A percentile compares a stretch with the other conserved stretches of the same genome.
phyloP scores from a whole-genome alignment of 2,113 vertebrate genomes.

The Euleptes europaea region DNA sequence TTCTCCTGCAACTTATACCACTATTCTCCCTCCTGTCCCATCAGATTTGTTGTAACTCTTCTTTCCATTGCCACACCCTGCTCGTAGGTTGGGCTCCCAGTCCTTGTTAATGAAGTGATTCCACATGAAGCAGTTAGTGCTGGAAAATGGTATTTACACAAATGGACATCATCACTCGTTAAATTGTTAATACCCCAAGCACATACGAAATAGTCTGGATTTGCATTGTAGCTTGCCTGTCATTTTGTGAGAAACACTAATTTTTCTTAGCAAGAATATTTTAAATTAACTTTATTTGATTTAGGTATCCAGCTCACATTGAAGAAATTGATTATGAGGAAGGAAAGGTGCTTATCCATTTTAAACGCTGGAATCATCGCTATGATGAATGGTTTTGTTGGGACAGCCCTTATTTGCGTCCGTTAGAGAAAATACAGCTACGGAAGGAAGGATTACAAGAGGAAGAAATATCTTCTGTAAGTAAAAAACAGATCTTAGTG shows the following conservation, averaged over 20 bases:
- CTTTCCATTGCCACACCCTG: background rate
- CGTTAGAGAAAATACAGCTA: slow-evolving; percentile 91
- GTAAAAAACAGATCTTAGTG: slow-evolving; percentile 39
- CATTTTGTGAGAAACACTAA: background rate
- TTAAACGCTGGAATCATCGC: slow-evolving; percentile 95
- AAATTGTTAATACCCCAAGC: background rate
- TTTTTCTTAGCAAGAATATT: slow-evolving; percentile 10
- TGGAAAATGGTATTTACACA: background rate
- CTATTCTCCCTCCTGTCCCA: background rate
- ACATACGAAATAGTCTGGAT: background rate
- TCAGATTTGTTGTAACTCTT: background rate
- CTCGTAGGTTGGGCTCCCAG: background rate
- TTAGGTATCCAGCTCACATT: slow-evolving; percentile 93
- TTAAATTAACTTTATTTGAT: slow-evolving; percentile 30
- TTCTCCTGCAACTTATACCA: background rate
- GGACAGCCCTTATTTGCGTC: slow-evolving; percentile 90
- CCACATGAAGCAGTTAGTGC: background rate
- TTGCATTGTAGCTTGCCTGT: background rate
- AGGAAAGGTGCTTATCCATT: slow-evolving; percentile 92
- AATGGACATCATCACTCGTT: background rate
- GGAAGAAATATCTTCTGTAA: slow-evolving; percentile 84
- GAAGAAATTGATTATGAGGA: slow-evolving; percentile 95
- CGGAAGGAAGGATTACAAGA: slow-evolving; percentile 89
- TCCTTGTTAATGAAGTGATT: background rate
- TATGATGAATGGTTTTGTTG: slow-evolving; percentile 98